Percentiles rank a stretch among this genome's conserved stretches.
Conservation (phyloP, 1,140 invertebrate genomes). For the Harpegnathos saltator region DNA sequence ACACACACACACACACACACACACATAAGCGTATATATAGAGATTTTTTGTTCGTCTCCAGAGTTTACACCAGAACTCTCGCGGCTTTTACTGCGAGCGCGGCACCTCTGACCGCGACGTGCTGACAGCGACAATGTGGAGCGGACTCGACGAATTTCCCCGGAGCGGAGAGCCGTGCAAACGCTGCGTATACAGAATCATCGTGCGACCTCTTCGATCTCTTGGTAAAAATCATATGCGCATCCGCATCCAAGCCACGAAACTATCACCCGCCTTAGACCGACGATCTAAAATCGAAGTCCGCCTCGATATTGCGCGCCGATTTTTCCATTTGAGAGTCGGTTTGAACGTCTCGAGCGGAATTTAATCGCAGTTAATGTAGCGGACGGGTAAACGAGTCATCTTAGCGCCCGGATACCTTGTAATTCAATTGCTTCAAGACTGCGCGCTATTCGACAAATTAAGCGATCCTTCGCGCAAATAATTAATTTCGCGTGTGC, state of each 20-base stretch:
- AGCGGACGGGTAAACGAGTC: conserved; percentile 18
- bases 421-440: conserved; percentile 45
- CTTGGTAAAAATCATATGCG: conserved; percentile 5
- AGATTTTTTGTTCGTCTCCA: conserved; percentile 33
- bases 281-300: neutral
- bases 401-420: conserved; percentile 34
- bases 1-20: no score
- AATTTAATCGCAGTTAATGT: conserved; percentile 35
- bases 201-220: conserved; percentile 1
- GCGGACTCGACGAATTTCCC: conserved; percentile 55
- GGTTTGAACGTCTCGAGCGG: conserved; percentile 1
- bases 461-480: conserved; percentile 27
- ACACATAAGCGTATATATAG: no score
- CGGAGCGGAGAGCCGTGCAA: conserved; percentile 4
- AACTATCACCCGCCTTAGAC: neutral
- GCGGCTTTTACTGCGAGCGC: conserved; percentile 50
- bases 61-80: conserved; percentile 57
- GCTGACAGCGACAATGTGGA: conserved; percentile 55
- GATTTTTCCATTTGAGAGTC: conserved; percentile 12
- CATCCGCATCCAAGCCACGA: neutral
- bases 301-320: neutral
- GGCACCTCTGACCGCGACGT: conserved; percentile 59
- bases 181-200: neutral
- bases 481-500: conserved; percentile 44
- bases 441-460: conserved; percentile 31